phyloP scores from a whole-genome alignment of 2,113 vertebrate species.

The Daubentonia madagascariensis region DNA sequence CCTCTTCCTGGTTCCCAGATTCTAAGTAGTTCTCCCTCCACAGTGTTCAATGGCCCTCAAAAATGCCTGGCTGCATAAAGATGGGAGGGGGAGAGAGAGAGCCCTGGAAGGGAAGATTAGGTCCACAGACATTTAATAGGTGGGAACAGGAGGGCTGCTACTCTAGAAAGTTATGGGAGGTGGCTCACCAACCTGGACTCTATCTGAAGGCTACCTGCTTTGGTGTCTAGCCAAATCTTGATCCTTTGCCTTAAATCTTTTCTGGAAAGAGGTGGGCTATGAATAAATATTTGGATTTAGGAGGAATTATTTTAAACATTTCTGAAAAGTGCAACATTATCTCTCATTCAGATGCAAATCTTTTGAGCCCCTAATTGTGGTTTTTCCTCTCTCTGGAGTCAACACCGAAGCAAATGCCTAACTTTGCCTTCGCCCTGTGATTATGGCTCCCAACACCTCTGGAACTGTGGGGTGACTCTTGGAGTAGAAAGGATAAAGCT shows the following conservation, averaged over 20 bases:
- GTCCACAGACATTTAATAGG: background rate
- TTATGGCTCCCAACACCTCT: background rate
- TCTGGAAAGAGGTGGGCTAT: conserved; percentile 14
- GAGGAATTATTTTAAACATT: background rate
- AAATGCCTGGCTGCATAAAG: background rate
- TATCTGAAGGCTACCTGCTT: background rate
- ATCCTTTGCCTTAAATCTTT: conserved; percentile 45
- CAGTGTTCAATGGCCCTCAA: background rate
- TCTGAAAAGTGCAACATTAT: background rate
- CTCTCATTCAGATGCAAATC: background rate
- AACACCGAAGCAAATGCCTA: background rate
- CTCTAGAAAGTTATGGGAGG: background rate
- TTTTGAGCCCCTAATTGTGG: background rate
- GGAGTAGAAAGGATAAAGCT: background rate
- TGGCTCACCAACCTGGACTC: background rate
- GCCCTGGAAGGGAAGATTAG: background rate
- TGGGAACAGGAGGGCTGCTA: background rate
- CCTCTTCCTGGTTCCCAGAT: background rate
- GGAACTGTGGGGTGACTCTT: background rate
- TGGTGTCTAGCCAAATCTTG: background rate
- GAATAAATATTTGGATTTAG: conserved; percentile 52
- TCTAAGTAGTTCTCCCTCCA: background rate
- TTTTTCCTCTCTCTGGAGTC: background rate
- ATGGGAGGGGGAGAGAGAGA: background rate
- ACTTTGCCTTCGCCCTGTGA: background rate